These are phyloP conservation scores for Xenopus petersii DNA, from an alignment of 2,797 vertebrate species.

Conservation along the genomic window DNA sequence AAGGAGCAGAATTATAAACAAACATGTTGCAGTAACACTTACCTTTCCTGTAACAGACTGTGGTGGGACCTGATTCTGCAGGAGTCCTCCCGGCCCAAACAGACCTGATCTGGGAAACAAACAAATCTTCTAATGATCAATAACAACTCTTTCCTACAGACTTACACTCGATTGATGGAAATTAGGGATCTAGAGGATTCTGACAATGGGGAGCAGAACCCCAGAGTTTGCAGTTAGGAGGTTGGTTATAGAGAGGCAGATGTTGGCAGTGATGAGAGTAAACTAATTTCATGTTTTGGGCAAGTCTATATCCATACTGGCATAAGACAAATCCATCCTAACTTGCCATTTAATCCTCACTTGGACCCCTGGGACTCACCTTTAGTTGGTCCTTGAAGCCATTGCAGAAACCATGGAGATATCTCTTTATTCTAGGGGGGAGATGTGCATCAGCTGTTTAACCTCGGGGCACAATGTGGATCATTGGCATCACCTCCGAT, in stretches of 20 bases:
- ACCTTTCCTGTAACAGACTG: conserved; percentile 90
- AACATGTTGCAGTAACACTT: neutral
- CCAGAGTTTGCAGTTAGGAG: too few relatives aligned
- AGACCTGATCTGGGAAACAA: conserved; percentile 77
- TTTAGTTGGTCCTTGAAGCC: conserved; percentile 73
- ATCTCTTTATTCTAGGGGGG: conserved; percentile 81
- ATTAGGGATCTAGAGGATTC: too few relatives aligned
- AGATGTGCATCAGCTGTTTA: conserved; percentile 91
- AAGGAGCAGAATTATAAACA: too few relatives aligned
- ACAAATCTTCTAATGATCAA: too few relatives aligned
- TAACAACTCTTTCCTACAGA: too few relatives aligned
- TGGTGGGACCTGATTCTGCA: conserved; percentile 88
- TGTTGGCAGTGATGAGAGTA: too few relatives aligned
- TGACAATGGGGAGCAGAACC: too few relatives aligned
- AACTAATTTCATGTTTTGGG: too few relatives aligned
- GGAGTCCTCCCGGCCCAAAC: conserved; percentile 83
- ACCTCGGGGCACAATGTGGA: conserved; percentile 84
- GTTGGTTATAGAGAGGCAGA: too few relatives aligned
- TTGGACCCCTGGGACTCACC: conserved; percentile 48
- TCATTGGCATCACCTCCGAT: conserved; percentile 88
- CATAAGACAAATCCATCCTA: too few relatives aligned
- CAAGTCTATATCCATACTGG: too few relatives aligned
- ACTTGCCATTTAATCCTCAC: neutral
- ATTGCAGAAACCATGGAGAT: conserved; percentile 76
- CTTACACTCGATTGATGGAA: too few relatives aligned